Base-by-base conservation (phyloP, 2,797 vertebrate genomes). In the Borostomias antarcticus region DNA sequence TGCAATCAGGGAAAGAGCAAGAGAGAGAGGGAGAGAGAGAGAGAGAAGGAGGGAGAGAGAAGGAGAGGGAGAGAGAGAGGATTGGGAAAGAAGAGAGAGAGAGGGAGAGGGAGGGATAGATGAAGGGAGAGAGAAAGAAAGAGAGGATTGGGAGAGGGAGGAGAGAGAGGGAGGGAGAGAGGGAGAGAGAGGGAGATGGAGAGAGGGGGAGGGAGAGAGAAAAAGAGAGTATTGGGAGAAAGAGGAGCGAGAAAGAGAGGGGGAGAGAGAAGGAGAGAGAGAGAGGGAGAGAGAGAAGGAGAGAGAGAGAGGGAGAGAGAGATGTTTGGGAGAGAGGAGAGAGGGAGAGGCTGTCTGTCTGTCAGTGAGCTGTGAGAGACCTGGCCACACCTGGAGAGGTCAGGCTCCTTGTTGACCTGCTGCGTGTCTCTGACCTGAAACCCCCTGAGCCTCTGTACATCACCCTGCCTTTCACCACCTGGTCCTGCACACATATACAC, bases 341-440 rank as follows among this genome's bases (percentile, higher is more conserved):
- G n/a, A n/a, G n/a, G n/a, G n/a, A n/a, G n/a, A 21, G 19, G 33
- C 17, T 15, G 52, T 37, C 5, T 21, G 10, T 47, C 21, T 43
- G 30, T 60, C 50, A 50, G 52, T 4, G 33, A 73, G 33, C 21
- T 53, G 48, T 26, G 53, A 47, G 73, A 56, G 62, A 61, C 64
- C 13, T 72, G 86, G 80, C 83, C 86, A 86, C 85, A 89, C 86
- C 86, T 88, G 86, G 68, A 87, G 85, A 80, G 83, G 78, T 86
- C 83, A 17, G 6, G 29, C 66, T 81, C 78, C 83, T 74, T 77
- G 82, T 87, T 89, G 88, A 89, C 83, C 85, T 85, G 70, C 58
- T 43, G 72, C 54, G 9, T 77, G 77, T 75, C 48, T 25, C 68
- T 21, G 72, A 75, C 72, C 73, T 69, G 61, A 74, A n/a, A 67